Conservation (phyloP, 2,888 invertebrate genomes). For the Meganola albula region DNA sequence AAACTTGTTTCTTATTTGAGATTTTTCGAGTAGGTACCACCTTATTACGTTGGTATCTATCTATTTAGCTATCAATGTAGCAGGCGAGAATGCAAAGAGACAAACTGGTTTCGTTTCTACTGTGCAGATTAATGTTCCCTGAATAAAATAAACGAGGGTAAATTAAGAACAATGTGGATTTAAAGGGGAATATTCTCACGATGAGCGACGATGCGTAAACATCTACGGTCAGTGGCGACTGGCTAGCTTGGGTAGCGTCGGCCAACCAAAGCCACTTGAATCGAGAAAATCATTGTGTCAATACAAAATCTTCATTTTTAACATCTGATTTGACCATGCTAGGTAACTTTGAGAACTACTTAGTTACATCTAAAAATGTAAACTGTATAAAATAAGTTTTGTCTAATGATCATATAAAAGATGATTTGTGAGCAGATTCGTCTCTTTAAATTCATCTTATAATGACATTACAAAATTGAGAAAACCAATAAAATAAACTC, state of each 20-base stretch:
- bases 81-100: constrained; percentile 6
- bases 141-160: constrained; percentile 49
- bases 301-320: no score
- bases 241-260: constrained; percentile 43
- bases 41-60: no score
- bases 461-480: no score
- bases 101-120: constrained; percentile 13
- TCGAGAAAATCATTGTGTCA: constrained; percentile 39
- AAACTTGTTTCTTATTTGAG: constrained; percentile 2
- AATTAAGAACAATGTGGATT: constrained; percentile 57
- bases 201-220: constrained; percentile 61
- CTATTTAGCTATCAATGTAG: no score
- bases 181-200: constrained; percentile 64
- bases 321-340: no score
- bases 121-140: constrained; percentile 28
- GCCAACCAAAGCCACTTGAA: constrained; percentile 42
- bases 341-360: no score
- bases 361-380: no score
- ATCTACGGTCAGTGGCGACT: constrained; percentile 60
- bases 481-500: no score
- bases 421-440: no score
- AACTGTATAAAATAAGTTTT: no score
- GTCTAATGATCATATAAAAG: no score
- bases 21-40: constrained; percentile 4
- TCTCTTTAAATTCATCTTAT: no score